Evolutionary conservation across 2,797 vertebrate genomes (phyloP), one percentile per base, ranked within the genome.

Genomic region (Helarctos malayanus): DNA sequence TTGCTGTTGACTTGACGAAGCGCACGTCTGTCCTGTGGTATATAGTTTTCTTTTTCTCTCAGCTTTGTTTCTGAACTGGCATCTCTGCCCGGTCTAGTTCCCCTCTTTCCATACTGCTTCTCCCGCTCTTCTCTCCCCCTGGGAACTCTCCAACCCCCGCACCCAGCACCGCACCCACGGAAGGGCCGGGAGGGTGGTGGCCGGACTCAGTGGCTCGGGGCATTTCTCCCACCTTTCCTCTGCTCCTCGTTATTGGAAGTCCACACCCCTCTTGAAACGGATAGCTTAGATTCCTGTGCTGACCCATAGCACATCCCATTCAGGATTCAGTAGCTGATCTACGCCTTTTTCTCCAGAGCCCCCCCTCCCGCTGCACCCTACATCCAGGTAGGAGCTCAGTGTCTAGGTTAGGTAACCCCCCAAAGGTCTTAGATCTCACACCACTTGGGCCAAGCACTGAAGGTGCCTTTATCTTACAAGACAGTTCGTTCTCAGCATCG

Each of bases 291-390:
- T 52, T n/a, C 68, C 76, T 61, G 80, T 35, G 63, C 27, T 63
- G 94, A 87, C 78, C 90, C 71, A 81, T 69, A 95, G 68, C 41
- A 56, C 38, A 56, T 49, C 79, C 89, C 76, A 41, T 41, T 41
- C 41, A 41, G 41, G 89, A 92, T 68, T 91, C 85, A n/a, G 29
- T 12, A 25, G 57, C 59, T 14, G n/a, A 79, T 81, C 91, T 14
- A 7, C 69, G 41, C 69, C 86, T 29, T 88, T 49, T 94, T 90
- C 59, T 92, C 63, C 54, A 3, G 68, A 69, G 16, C 2, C 16
- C 23, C 18, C 10, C 49, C 59, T 54, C 38, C 52, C 29, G 23
- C 56, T 27, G 29, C 29, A 4, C 73, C 15, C 45, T 15, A 32
- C 73, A 29, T 90, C 87, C 47, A 45, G 54, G 91, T 59, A 92